Evolutionary conservation across 1,140 invertebrate species (phyloP).

Genomic region (Protaetia brevitarsis): DNA sequence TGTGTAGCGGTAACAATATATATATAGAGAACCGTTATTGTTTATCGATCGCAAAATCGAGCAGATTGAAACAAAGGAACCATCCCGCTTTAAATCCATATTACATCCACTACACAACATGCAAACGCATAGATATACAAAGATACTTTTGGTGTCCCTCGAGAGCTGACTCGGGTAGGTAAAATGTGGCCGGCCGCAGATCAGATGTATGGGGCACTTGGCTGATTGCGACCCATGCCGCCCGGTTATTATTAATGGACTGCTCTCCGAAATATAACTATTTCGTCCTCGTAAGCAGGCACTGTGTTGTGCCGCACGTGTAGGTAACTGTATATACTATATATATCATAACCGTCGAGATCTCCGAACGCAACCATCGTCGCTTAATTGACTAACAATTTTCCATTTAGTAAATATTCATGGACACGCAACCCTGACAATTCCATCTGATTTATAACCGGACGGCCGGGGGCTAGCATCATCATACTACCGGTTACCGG

Average conservation of each 20-base stretch:
- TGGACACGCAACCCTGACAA: constrained; percentile 10
- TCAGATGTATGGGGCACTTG: constrained; percentile 23
- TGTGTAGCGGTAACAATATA: no score
- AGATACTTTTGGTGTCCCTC: constrained; percentile 11
- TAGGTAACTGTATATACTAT: no score
- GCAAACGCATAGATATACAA: not conserved
- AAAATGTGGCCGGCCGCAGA: constrained; percentile 18
- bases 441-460: constrained; percentile 4
- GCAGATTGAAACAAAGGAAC: not conserved
- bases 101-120: no score
- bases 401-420: constrained; percentile 14
- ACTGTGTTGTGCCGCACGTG: not conserved
- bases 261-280: not conserved
- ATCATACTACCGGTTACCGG: no score
- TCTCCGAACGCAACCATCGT: not conserved
- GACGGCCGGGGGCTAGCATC: not conserved
- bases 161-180: not conserved
- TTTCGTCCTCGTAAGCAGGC: no score
- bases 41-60: no score
- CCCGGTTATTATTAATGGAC: constrained; percentile 19
- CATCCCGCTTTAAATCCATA: no score
- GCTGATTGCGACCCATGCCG: constrained; percentile 20
- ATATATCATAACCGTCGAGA: not conserved
- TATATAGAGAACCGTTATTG: no score
- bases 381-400: constrained; percentile 11